Evolutionary conservation across 2,888 invertebrate species (phyloP), one percentile per base, ranked within the genome.

Genomic region (Baronia brevicornis): DNA sequence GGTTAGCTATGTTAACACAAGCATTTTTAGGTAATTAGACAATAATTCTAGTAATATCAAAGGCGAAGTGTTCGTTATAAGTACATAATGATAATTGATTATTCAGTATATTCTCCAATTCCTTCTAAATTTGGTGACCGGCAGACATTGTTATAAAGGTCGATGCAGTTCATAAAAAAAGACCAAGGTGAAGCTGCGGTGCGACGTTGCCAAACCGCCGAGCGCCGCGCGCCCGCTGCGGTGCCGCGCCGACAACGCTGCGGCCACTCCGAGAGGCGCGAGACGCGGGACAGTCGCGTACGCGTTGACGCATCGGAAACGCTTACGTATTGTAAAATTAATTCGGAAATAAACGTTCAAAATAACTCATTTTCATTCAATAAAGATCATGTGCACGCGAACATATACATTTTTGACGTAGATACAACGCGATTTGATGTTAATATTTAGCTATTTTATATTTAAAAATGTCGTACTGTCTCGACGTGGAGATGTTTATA

Each of bases 401-500:
- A n/a, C n/a, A n/a, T n/a, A n/a, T n/a, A n/a, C n/a, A n/a, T n/a
- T n/a, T n/a, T n/a, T n/a, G n/a, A n/a, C n/a, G n/a, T n/a, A n/a
- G n/a, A n/a, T n/a, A n/a, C n/a, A n/a, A n/a, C n/a, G n/a, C n/a
- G n/a, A n/a, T n/a, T n/a, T n/a, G n/a, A n/a, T n/a, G n/a, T n/a
- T n/a, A n/a, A n/a, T n/a, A n/a, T n/a, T n/a, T n/a, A n/a, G n/a
- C n/a, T n/a, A n/a, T n/a, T n/a, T n/a, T n/a, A n/a, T n/a, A n/a
- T n/a, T n/a, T n/a, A n/a, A n/a, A 30, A 11, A 54, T 51, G 53
- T 38, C 63, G 19, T 70, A 66, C 35, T 51, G 58, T 15, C 44
- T 69, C n/a, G 69, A 74, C 35, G 60, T 64, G 0, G 74, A 75
- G 39, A 41, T 44, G 30, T 77, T 79, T 42, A 75, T 78, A 33